Evolutionary conservation across 2,797 vertebrate genomes (phyloP), one percentile per base, ranked within the genome.

Genomic region (Scolopax rusticola): DNA sequence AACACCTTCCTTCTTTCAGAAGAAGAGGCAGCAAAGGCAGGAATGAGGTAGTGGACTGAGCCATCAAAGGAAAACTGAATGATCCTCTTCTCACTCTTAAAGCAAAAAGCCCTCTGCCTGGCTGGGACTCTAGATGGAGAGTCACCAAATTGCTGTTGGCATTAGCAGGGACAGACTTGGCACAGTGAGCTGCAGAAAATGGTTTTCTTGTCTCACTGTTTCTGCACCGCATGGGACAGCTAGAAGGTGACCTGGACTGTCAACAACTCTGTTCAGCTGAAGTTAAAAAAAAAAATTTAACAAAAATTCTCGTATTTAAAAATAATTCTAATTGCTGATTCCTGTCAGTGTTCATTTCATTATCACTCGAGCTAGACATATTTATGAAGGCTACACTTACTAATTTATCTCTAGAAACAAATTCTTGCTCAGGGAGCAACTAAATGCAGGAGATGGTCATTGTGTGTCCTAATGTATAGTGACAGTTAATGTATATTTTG

Each of bases 321-420:
- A 92, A 64, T 53, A 81, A 81, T 12, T 81, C 81, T 63, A 94
- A 78, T 94, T 56, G 81, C n/a, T 32, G 25, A 47, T 94, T 93
- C 77, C 41, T 95, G 51, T 45, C 57, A 59, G 13, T 41, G 20
- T 87, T 94, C 56, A 76, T 96, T 94, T 91, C 8, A 57, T 79
- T 93, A 81, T 88, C 38, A 81, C 64, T 70, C 57, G 30, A 96
- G 59, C 43, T 89, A 87, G 71, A 63, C 9, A 38, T 69, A 73
- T 25, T 88, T 94, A 65, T 7, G n/a, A 93, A 86, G 60, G 33
- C 74, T 77, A 73, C 20, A 45, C 36, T 77, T 94, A 54, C 20
- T 57, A 47, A 70, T 83, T 96, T 93, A 75, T 73, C 71, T 89
- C 32, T 32, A 43, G 50, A 89, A 95, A 83, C 16, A 68, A 59